Base-by-base conservation (phyloP, 2,797 vertebrate genomes). In the Arnoldichthys spilopterus region DNA sequence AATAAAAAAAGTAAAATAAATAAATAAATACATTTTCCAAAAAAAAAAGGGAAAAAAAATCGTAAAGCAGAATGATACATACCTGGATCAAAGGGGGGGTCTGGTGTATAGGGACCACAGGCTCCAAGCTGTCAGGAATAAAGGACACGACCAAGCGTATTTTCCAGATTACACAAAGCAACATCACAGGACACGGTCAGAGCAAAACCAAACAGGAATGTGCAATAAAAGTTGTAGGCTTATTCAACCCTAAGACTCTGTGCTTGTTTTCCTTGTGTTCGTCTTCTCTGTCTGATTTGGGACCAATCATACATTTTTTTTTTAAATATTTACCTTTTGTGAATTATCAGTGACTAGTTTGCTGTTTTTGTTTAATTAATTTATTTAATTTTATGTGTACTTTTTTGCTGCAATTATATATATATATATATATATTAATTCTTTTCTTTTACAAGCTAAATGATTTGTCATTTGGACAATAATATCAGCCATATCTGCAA, bases 211-310 rank as follows among this genome's bases (percentile, higher is more conserved):
- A 94, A 94, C 93, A 93, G 92, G 93, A 94, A 94, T 94, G 94
- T 95, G 94, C 94, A 95, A 95, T 95, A 95, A 95, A 95, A 91
- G 92, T 91, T 92, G 92, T 91, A 91, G 93, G 92, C 92, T 93
- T 93, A 92, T 93, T 86, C 91, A 85, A 92, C 85, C 85, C 82
- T 87, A 86, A 84, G 85, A 85, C 56, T 49, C 72, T 84, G 78
- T 74, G 63, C 72, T 76, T 72, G 70, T 83, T 77, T 83, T 84
- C 78, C 61, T 73, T 78, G 62, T 62, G 58, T 54, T 69, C 62
- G 30, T 26, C 28, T 78, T 61, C 58, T 12, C 15, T 20, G 63
- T 49, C 59, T 58, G 37, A 49, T 66, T 6, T 6, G 11, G 18
- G n/a, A 5, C 34, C 11, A 43, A 22, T 2, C 6, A 16, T n/a